Base-by-base conservation (phyloP, 2,888 invertebrate species). In the Callyntrura guangdongensis region DNA sequence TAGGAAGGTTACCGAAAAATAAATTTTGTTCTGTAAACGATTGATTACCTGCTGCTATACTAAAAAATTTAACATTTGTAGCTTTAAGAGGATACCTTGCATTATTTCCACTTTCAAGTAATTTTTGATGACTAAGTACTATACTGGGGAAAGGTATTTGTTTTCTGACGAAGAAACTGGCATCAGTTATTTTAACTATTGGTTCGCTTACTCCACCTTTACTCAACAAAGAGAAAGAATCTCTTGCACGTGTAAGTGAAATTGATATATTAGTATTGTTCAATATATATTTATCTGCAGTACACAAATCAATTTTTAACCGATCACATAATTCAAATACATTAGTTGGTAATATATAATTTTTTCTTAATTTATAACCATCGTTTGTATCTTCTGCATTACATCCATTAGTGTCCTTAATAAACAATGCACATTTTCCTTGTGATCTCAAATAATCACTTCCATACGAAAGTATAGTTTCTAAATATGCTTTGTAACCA, bases 1-100 rank as follows among this genome's bases (percentile, higher is more conserved):
- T 94, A 0, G 95, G 94, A 27, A 94, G 85, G 77, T 94, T 94
- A 0, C 94, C 94, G 3, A 94, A 64, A 83, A 94, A 94, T 8
- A 94, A 72, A 83, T 94, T 94, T 86, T 95, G 94, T 67, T 94
- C 89, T 12, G 92, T 93, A 84, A 94, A 93, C 12, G 93, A 93
- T 69, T 93, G 93, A 14, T 93, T 92, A 12, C 92, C 93, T 20
- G 36, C 17, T 1, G 92, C 91, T 20, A 94, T 91, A 1, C 92
- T 92, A 61, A 92, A 93, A 0, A 87, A 82, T 86, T 93, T 93
- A 0, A 93, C 81, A 59, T 93, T 82, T 1, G 91, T 90, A 4
- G 92, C 12, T 1, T 45, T 90, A 2, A 93, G 22, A 0, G 92
- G 92, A 72, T 94, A 94, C 90, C 92, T 92, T 0, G 93, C 93